Evolutionary conservation across 2,797 vertebrate species (phyloP).

Genomic region (Platyrinchus mystaceus): DNA sequence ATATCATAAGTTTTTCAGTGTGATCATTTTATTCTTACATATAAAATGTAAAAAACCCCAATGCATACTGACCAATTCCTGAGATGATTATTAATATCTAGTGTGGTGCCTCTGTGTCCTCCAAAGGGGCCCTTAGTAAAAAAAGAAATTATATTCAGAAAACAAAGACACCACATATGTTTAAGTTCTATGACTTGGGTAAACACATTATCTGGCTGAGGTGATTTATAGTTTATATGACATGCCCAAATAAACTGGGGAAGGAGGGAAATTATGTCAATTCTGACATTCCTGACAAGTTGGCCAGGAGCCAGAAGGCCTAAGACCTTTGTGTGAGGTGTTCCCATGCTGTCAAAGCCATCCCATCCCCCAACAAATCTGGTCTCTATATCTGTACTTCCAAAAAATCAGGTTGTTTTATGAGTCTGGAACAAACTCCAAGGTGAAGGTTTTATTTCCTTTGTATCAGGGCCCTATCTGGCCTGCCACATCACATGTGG

Average conservation of each 20-base stretch:
- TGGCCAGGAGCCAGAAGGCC: neutral
- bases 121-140: neutral
- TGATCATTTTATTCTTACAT: neutral
- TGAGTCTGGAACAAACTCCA: conserved; percentile 6
- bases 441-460: neutral
- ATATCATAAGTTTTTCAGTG: neutral
- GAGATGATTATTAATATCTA: neutral
- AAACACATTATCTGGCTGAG: neutral
- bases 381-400: neutral
- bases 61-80: neutral
- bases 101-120: neutral
- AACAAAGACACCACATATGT: neutral
- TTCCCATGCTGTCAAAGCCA: neutral
- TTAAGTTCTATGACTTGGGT: neutral
- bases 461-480: neutral
- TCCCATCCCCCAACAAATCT: neutral
- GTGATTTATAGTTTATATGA: neutral
- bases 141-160: neutral
- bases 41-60: neutral
- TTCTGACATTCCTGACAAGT: rapidly evolving
- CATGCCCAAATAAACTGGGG: neutral
- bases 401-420: neutral
- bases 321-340: neutral
- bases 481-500: neutral
- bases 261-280: neutral